These are phyloP conservation scores for Acanthococcus lagerstroemiae DNA, from an alignment of 2,888 invertebrate genomes.

Conservation along the genomic window DNA sequence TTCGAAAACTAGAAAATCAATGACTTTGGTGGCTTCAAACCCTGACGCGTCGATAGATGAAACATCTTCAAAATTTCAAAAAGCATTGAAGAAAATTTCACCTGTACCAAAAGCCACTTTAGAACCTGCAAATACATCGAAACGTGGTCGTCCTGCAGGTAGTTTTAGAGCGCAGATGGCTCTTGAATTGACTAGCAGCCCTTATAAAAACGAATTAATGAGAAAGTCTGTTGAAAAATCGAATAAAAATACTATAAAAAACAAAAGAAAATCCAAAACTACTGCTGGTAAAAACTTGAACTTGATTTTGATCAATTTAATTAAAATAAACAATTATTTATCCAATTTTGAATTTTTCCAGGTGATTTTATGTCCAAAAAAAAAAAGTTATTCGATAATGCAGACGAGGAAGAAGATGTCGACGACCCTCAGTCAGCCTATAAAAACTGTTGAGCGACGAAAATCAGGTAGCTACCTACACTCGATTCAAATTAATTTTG, in stretches of 20 bases:
- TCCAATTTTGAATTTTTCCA: background rate
- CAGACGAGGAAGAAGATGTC: conserved; percentile 1
- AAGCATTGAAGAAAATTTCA: no score
- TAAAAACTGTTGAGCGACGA: no score
- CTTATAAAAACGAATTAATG: background rate
- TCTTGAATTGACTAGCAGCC: no score
- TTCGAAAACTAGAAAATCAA: no score
- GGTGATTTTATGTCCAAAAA: background rate
- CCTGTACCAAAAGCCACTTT: no score
- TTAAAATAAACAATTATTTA: background rate
- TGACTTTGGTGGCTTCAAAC: background rate
- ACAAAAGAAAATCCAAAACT: background rate
- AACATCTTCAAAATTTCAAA: background rate
- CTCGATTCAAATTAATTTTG: no score
- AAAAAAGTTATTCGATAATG: background rate
- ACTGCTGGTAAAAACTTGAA: background rate
- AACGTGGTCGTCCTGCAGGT: no score
- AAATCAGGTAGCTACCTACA: no score
- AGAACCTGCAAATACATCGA: background rate
- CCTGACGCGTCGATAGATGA: background rate
- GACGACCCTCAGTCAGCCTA: no score
- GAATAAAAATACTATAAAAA: no score
- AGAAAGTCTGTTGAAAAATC: background rate
- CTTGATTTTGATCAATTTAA: background rate
- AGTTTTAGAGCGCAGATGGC: no score